Conservation (phyloP, 2,888 invertebrate genomes). For the Synergus laeviventris region DNA sequence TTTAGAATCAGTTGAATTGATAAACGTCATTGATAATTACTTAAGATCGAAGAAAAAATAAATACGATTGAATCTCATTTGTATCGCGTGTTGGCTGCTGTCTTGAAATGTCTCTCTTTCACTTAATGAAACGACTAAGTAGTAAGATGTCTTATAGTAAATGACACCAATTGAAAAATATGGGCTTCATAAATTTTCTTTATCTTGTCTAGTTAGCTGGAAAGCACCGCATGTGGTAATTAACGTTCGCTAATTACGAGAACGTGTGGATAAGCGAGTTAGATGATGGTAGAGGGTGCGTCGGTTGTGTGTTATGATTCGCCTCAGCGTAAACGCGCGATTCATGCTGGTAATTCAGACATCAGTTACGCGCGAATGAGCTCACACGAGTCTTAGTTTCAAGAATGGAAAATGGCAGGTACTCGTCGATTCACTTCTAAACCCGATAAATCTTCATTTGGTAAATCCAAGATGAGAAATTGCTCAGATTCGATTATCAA, state of each 20-base stretch:
- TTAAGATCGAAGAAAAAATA: not conserved
- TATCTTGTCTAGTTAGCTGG: slow-evolving; percentile 34
- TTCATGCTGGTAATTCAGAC: slow-evolving; percentile 63
- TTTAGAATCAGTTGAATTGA: no score
- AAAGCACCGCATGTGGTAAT: slow-evolving; percentile 60
- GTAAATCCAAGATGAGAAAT: not conserved
- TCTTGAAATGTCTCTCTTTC: not conserved
- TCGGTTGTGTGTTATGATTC: slow-evolving; percentile 44
- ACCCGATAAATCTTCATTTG: slow-evolving; percentile 20
- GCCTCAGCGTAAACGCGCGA: slow-evolving; percentile 23
- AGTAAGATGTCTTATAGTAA: slow-evolving; percentile 10
- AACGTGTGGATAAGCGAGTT: slow-evolving; percentile 55
- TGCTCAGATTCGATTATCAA: not conserved
- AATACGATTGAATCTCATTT: not conserved
- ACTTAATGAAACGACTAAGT: slow-evolving; percentile 3
- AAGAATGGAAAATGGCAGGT: slow-evolving; percentile 17
- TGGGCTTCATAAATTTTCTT: slow-evolving; percentile 31
- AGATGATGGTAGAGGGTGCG: slow-evolving; percentile 51
- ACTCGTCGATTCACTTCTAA: slow-evolving; percentile 27
- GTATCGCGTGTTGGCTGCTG: not conserved
- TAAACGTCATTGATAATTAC: not conserved
- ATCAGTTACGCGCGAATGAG: slow-evolving; percentile 69
- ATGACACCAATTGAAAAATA: slow-evolving; percentile 18
- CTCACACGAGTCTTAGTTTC: slow-evolving; percentile 56
- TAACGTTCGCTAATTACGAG: slow-evolving; percentile 64